A percentile compares a stretch with the other conserved stretches of the same genome.
Conservation (phyloP, 2,113 vertebrate genomes). For the Ictidomys tridecemlineatus region DNA sequence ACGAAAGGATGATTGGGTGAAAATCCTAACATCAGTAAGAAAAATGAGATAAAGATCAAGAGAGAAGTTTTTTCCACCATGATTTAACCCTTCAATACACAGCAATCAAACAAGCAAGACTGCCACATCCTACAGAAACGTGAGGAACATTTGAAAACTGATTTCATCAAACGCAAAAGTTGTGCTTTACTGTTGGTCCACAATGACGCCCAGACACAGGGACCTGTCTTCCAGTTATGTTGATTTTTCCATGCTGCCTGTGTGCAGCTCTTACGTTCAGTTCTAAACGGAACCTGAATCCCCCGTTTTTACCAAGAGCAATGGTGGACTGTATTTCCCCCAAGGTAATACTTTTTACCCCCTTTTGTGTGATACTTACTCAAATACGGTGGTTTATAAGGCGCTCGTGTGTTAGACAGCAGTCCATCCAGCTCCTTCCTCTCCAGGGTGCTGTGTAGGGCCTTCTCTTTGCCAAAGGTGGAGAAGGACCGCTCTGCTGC, state of each 20-base stretch:
- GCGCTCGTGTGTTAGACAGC: constrained; percentile 95
- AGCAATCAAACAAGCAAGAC: constrained; percentile 17
- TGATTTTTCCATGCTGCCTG: constrained; percentile 40
- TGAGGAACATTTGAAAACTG: constrained; percentile 50
- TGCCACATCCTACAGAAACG: constrained; percentile 27
- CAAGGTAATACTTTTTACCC: constrained; percentile 67
- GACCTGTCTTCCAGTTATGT: neutral
- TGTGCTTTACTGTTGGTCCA: neutral
- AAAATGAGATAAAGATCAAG: constrained; percentile 36
- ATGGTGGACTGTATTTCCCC: constrained; percentile 59
- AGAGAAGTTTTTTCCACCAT: neutral
- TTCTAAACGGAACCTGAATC: constrained; percentile 48
- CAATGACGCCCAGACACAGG: constrained; percentile 4
- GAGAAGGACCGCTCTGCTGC: constrained; percentile 95
- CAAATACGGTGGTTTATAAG: constrained; percentile 97
- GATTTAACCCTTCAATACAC: constrained; percentile 57
- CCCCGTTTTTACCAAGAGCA: constrained; percentile 62
- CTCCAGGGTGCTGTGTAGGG: constrained; percentile 96
- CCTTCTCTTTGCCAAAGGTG: constrained; percentile 98
- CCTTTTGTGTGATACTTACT: constrained; percentile 93
- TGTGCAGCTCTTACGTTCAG: constrained; percentile 10
- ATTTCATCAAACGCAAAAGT: constrained; percentile 58
- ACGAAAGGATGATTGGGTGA: neutral
- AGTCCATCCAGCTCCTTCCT: constrained; percentile 97
- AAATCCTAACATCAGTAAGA: neutral